Base-by-base conservation (phyloP, 1,140 invertebrate genomes). In the Tetramorium alpestre region DNA sequence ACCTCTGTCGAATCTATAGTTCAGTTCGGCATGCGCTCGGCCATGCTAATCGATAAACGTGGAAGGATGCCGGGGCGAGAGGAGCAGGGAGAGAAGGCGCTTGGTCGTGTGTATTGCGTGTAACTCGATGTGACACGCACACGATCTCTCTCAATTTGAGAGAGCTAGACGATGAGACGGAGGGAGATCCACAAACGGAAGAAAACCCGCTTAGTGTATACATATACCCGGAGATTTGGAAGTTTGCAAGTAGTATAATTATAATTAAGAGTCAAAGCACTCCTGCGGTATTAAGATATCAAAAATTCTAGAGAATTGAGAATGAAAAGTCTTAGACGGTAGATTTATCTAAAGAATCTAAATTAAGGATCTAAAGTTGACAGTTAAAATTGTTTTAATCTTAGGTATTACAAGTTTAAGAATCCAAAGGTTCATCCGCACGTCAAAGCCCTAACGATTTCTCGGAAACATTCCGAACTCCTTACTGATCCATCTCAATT, bases 1-100 rank as follows among this genome's bases (percentile, higher is more conserved):
- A 94, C 93, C 94, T 90, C 89, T 76, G 88, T 91, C 76, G 90
- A 92, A 92, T 90, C 89, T 93, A 92, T 93, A 94, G 91, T 81
- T 90, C 87, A 87, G 77, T 76, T 81, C 67, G 41, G 60, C 60
- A 49, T 77, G 64, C 49, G 56, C 62, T 67, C 65, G 49, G 51
- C 54, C n/a, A 22, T 75, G 90, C 92, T 94, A 94, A 94, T 94
- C 93, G 93, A 94, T 94, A 92, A 78, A 90, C 54, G 49, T 90
- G 91, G 86, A 91, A 91, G 92, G 89, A 92, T 51, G 88, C 76
- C 69, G 28, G 44, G 58, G 0, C 18, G 82, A 88, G 73, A 86
- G 72, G 76, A 88, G 64, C 69, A 58, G 67, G 85, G 69, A 85
- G 62, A 65, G 60, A 56, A 56, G 41, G 51, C 82, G n/a, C 54